A percentile compares a stretch with the other conserved stretches of the same genome.
Evolutionary conservation across 2,888 invertebrate genomes (phyloP).

Genomic region (Nemoura dubitans): DNA sequence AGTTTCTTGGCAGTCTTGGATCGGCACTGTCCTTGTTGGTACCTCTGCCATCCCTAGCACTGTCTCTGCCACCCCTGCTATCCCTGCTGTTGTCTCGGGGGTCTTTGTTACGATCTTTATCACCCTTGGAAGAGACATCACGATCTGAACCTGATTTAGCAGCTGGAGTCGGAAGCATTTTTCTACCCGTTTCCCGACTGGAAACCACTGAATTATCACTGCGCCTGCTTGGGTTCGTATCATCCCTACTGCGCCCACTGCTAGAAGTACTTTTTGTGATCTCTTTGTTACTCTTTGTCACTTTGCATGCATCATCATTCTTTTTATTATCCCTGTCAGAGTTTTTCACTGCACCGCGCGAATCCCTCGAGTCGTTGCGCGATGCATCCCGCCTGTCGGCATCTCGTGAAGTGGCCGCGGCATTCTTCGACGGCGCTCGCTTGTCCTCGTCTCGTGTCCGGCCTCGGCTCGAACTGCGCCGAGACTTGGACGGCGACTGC

Average conservation of each 20-base stretch:
- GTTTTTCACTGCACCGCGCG: constrained; percentile 42
- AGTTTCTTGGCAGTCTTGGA: constrained; percentile 47
- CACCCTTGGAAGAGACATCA: constrained; percentile 47
- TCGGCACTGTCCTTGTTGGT: constrained; percentile 41
- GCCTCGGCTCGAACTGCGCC: constrained; percentile 40
- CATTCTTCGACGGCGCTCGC: constrained; percentile 44
- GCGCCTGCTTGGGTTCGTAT: constrained; percentile 37
- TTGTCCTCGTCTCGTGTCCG: constrained; percentile 47
- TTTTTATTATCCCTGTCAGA: constrained; percentile 39
- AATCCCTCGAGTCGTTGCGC: constrained; percentile 43
- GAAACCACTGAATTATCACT: constrained; percentile 28
- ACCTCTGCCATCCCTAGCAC: constrained; percentile 28
- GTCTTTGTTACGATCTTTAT: constrained; percentile 46
- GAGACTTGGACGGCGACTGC: constrained; percentile 44
- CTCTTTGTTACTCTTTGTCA: constrained; percentile 42
- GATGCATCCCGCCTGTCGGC: constrained; percentile 45
- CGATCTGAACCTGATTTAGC: constrained; percentile 47
- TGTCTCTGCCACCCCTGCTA: constrained; percentile 37
- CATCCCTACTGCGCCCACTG: constrained; percentile 43
- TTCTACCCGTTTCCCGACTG: constrained; percentile 38
- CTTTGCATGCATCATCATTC: constrained; percentile 41
- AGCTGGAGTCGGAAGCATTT: constrained; percentile 44
- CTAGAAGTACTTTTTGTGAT: constrained; percentile 1
- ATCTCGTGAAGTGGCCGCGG: constrained; percentile 37
- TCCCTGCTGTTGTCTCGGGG: constrained; percentile 42